Conservation (phyloP, 2,888 invertebrate genomes). For the Lepeophtheirus nordmannii region DNA sequence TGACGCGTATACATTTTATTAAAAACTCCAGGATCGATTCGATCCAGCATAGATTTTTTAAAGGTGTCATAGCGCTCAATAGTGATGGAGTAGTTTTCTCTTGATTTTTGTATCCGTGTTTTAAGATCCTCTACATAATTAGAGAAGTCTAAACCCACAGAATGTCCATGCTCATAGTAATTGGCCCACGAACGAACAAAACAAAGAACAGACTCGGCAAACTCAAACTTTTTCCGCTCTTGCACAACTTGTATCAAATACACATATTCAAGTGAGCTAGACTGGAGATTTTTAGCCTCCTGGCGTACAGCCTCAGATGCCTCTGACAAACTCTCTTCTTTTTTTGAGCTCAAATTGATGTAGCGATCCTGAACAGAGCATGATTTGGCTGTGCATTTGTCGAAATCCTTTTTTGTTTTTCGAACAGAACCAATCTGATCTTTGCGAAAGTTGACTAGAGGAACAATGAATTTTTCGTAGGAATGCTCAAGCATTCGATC, state of each 20-base stretch:
- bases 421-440: conserved; percentile 88
- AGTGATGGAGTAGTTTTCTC: conserved; percentile 21
- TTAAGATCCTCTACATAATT: conserved; percentile 80
- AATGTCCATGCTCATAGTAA: conserved; percentile 89
- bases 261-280: conserved; percentile 92
- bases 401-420: conserved; percentile 94
- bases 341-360: conserved; percentile 54
- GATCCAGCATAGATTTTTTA: conserved; percentile 38
- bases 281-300: conserved; percentile 88
- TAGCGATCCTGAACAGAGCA: conserved; percentile 91
- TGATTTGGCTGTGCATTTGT: conserved; percentile 92
- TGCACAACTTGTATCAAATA: conserved; percentile 93
- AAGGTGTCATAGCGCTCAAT: conserved; percentile 10
- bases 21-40: conserved; percentile 45
- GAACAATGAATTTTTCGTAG: conserved; percentile 78
- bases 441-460: conserved; percentile 81
- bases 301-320: conserved; percentile 91
- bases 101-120: conserved; percentile 80
- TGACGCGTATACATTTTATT: conserved; percentile 58
- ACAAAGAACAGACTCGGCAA: conserved; percentile 75
- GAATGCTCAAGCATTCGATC: conserved; percentile 85
- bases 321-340: conserved; percentile 40
- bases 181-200: conserved; percentile 96
- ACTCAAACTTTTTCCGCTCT: conserved; percentile 96
- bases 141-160: conserved; percentile 81